Evolutionary conservation across 2,797 vertebrate species (phyloP).

Genomic region (Peromyscus melanophrys): DNA sequence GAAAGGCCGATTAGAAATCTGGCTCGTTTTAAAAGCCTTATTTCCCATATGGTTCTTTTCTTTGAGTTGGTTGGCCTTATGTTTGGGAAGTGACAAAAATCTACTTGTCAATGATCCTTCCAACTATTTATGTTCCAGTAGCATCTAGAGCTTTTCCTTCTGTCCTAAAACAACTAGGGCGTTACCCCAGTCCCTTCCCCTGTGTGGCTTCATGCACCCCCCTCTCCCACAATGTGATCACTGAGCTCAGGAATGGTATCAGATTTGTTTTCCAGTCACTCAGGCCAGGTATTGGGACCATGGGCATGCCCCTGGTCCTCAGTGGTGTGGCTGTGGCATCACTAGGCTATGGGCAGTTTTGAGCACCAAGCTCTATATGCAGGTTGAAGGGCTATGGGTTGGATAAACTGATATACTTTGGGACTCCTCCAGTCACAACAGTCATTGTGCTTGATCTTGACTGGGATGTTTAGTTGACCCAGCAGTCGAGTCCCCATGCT

Average conservation of each 20-base stretch:
- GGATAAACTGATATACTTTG: background rate
- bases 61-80: constrained; percentile 40
- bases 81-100: constrained; percentile 54
- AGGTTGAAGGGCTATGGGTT: background rate
- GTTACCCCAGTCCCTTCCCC: too few species aligned
- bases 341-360: background rate
- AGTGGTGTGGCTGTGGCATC: background rate
- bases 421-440: background rate
- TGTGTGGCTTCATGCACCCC: background rate
- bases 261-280: background rate
- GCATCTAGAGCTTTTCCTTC: background rate
- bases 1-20: constrained; percentile 63
- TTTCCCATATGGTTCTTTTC: constrained; percentile 15
- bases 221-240: too few species aligned
- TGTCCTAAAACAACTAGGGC: background rate
- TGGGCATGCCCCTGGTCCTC: background rate
- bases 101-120: constrained; percentile 23
- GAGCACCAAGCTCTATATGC: background rate
- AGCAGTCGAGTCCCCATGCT: background rate
- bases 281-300: background rate
- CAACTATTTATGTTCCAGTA: background rate
- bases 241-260: background rate
- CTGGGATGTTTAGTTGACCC: background rate
- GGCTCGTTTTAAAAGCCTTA: constrained; percentile 45
- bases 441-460: constrained; percentile 1